These are phyloP conservation scores for Cynodonichthys magdalenae DNA, from an alignment of 2,797 vertebrate species.

Conservation along the genomic window DNA sequence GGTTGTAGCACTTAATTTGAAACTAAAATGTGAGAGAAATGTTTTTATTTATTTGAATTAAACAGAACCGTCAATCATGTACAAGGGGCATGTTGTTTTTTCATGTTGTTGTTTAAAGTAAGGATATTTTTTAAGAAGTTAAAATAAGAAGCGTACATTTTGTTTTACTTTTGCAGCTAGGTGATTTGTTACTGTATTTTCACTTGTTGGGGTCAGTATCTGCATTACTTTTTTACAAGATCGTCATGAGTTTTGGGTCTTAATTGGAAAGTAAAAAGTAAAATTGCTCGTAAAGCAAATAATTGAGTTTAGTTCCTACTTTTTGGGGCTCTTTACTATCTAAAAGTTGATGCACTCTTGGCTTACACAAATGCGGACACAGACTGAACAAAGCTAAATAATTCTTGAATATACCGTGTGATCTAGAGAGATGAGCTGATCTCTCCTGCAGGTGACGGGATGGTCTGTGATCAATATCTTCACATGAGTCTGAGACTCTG, in stretches of 20 bases:
- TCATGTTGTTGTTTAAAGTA: too few relatives aligned
- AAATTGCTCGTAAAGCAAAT: not conserved
- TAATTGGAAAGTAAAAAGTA: not conserved
- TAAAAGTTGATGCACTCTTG: not conserved
- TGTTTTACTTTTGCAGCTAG: too few relatives aligned
- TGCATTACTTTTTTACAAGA: too few relatives aligned
- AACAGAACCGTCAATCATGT: too few relatives aligned
- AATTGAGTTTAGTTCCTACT: not conserved
- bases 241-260: not conserved
- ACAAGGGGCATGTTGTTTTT: too few relatives aligned
- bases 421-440: slow-evolving; percentile 31
- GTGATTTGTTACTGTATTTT: too few relatives aligned
- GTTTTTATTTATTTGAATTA: too few relatives aligned
- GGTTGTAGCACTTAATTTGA: too few relatives aligned
- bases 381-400: slow-evolving; percentile 2
- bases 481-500: slow-evolving; percentile 58
- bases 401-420: slow-evolving; percentile 24
- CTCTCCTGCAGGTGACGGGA: slow-evolving; percentile 34
- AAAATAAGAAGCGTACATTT: too few relatives aligned
- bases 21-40: too few relatives aligned
- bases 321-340: not conserved
- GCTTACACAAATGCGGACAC: not conserved
- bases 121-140: too few relatives aligned
- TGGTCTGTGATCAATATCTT: slow-evolving; percentile 69
- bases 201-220: too few relatives aligned